Conservation (phyloP, 2,888 invertebrate species). For the Stictocephala bisonia region DNA sequence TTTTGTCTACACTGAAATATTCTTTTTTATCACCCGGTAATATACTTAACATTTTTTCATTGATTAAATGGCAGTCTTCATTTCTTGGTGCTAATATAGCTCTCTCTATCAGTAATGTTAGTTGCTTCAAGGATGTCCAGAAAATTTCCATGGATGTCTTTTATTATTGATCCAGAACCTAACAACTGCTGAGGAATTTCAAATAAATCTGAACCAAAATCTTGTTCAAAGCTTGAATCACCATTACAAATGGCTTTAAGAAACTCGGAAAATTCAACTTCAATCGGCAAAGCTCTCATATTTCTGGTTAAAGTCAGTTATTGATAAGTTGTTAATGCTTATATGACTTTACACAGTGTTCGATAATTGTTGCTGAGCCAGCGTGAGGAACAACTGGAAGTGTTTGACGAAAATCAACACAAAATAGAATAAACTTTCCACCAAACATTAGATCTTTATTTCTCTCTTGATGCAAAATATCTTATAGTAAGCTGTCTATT, state of each 20-base stretch:
- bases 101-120: conserved; percentile 26
- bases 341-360: conserved; percentile 11
- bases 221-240: neutral
- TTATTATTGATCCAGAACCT: conserved; percentile 1
- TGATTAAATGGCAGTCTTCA: conserved; percentile 4
- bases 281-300: neutral
- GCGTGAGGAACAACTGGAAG: conserved; percentile 13
- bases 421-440: neutral
- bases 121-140: neutral
- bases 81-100: conserved; percentile 17
- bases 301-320: conserved; percentile 4
- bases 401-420: conserved; percentile 29
- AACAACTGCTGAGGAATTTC: conserved; percentile 7
- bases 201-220: conserved; percentile 6
- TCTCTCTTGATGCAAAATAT: conserved; percentile 1
- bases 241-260: conserved; percentile 1
- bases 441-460: conserved; percentile 20
- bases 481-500: neutral
- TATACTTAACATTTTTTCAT: neutral
- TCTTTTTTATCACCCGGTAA: conserved; percentile 4
- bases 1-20: conserved; percentile 19
- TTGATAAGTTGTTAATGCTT: neutral
- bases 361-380: neutral
- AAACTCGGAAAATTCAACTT: neutral
- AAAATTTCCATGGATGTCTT: conserved; percentile 3